Base-by-base conservation (phyloP, 2,113 vertebrate genomes). In the Uria lomvia region DNA sequence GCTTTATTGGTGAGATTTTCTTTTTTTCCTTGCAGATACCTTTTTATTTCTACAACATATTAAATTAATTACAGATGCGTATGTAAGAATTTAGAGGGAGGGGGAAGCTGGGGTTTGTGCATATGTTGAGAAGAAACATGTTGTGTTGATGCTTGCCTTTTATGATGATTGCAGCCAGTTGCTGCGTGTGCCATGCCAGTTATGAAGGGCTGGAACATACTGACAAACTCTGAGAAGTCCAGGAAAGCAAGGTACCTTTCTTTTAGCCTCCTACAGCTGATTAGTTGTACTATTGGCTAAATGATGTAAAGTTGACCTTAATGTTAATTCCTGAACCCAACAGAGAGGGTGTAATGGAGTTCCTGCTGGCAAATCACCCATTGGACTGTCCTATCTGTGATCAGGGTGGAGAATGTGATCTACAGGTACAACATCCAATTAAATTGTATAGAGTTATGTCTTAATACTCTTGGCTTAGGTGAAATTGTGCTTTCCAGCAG, bases 341-440 rank as follows among this genome's bases (percentile, higher is more conserved):
- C 98, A 99, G 99, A 97, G 99, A 99, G 97, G 99, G 99, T 89
- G 99, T 99, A 68, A 99, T 99, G 99, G 99, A 99, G 96, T 99
- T 99, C 93, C 97, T 99, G 70, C 94, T 99, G 97, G 99, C 99
- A 93, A 99, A 99, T 97, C 99, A 99, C 92, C 99, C 99, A 8
- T 60, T 99, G 97, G 99, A 99, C 94, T 99, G 99, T 95, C 99
- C 99, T 91, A 99, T 99, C 94, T 99, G 99, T 98, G 99, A 99
- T 97, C 99, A 99, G 79, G 99, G 99, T 92, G 99, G 99, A 97
- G 99, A 99, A 96, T 99, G 99, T 97, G 99, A 99, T 96, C 97
- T 99, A 34, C 99, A 99, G 99, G 99, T 99, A 98, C 92, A 75
- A 56, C 19, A 59, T 84, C 26, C 43, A 62, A 53, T 82, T 94